Base-by-base conservation (phyloP, 2,113 vertebrate genomes). In the Felis catus region DNA sequence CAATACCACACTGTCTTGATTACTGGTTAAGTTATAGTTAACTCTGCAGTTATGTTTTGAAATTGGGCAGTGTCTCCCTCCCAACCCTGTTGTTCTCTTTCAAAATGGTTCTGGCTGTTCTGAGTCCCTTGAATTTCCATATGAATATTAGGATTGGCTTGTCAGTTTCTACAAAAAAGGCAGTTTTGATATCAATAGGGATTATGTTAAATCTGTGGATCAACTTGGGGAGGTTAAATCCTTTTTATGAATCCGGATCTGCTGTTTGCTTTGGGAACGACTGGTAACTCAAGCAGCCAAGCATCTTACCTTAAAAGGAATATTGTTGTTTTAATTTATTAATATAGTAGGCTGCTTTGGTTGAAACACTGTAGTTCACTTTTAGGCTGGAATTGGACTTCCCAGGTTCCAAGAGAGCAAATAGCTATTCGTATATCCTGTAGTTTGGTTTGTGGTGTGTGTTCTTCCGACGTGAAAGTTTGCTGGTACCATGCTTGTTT, bases 141-240 rank as follows among this genome's bases (percentile, higher is more conserved):
- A 7, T 91, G 87, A 92, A 25, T 92, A 48, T 87, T 92, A 53
- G 74, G 63, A 83, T 90, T 80, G 94, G 11, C 11, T 88, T 93
- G 85, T 92, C 89, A 95, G 0, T 85, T 93, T 95, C 58, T 88
- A 76, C 78, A 82, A 7, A 94, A 97, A 53, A 82, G 71, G 63
- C 65, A 61, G 10, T 48, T 91, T 63, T 51, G 36, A 19, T 89
- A 41, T 94, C 71, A 68, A 70, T 81, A 58, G 73, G n/a, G 66
- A 81, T 89, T 96, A 31, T 41, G 21, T 68, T 89, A 66, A 55
- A 51, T 95, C 48, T 88, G 3, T 89, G 85, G 39, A 21, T 93
- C 63, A 63, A 0, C 74, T 76, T 94, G n/a, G 70, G 68, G 81
- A 71, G 31, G 70, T 76, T 93, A 61, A 83, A 61, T 84, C 33